Conservation (phyloP, 2,113 vertebrate genomes). For the Peromyscus maniculatus region DNA sequence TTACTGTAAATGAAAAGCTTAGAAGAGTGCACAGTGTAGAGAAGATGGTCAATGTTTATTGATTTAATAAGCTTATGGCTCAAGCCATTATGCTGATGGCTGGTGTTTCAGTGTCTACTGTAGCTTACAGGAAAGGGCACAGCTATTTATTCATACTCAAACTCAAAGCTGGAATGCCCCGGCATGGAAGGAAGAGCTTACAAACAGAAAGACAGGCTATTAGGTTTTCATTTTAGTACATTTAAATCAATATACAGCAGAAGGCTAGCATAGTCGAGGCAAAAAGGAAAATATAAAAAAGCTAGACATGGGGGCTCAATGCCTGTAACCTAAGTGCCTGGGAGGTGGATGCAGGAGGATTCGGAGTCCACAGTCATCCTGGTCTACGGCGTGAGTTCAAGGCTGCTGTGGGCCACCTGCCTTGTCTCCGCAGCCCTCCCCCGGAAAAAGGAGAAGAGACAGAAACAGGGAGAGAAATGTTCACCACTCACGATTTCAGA, state of each 20-base stretch:
- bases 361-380: background rate
- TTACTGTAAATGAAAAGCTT: background rate
- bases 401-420: background rate
- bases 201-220: background rate
- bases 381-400: background rate
- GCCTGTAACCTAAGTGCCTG: background rate
- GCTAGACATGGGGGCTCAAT: too few relatives aligned
- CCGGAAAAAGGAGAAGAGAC: background rate
- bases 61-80: slow-evolving; percentile 42
- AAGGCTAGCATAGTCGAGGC: background rate
- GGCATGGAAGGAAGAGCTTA: slow-evolving; percentile 8
- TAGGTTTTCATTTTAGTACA: slow-evolving; percentile 34
- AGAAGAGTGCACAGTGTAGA: background rate
- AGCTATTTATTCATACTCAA: background rate
- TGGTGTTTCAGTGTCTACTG: background rate
- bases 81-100: background rate
- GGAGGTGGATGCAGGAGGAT: background rate
- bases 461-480: background rate
- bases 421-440: background rate
- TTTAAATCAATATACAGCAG: slow-evolving; percentile 21
- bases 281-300: background rate
- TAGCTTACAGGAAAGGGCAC: background rate
- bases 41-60: slow-evolving; percentile 6
- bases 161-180: background rate
- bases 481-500: slow-evolving; percentile 87